These are phyloP conservation scores for Artemia sp. DNA, from an alignment of 2,888 invertebrate genomes.

Conservation along the genomic window DNA sequence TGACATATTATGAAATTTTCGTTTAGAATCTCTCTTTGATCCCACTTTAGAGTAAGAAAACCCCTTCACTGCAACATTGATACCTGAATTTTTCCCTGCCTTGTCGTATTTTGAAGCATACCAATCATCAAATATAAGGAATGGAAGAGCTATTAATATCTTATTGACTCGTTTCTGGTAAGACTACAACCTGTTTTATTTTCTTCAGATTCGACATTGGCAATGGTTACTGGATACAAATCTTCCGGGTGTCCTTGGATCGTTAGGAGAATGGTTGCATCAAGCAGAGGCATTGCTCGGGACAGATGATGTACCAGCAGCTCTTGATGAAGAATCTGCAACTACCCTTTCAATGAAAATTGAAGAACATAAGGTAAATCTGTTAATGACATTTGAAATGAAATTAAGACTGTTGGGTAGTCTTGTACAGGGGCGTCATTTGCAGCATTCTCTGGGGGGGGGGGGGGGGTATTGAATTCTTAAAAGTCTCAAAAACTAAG, in stretches of 20 bases:
- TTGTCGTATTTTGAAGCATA: too few species aligned
- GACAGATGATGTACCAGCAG: conserved; percentile 62
- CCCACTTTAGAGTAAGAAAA: conserved; percentile 11
- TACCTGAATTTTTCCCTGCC: too few species aligned
- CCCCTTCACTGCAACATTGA: too few species aligned
- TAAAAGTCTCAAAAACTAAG: too few species aligned
- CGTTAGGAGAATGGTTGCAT: conserved; percentile 70
- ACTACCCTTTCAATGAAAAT: conserved; percentile 68
- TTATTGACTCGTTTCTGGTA: neutral
- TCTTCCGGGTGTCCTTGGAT: conserved; percentile 66
- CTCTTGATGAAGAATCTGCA: conserved; percentile 74
- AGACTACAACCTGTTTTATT: conserved; percentile 20
- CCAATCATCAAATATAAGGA: too few species aligned
- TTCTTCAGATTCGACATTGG: conserved; percentile 56
- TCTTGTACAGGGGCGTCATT: too few species aligned
- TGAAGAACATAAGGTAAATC: conserved; percentile 56
- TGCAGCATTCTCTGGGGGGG: too few species aligned
- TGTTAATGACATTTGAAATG: too few species aligned
- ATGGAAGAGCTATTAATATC: conserved; percentile 21
- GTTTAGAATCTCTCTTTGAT: too few species aligned
- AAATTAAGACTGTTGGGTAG: too few species aligned
- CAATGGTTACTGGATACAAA: conserved; percentile 69
- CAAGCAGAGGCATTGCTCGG: conserved; percentile 63
- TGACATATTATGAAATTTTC: too few species aligned
- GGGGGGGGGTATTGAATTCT: too few species aligned